Base-by-base conservation (phyloP, 2,797 vertebrate genomes). In the Mycteria americana region DNA sequence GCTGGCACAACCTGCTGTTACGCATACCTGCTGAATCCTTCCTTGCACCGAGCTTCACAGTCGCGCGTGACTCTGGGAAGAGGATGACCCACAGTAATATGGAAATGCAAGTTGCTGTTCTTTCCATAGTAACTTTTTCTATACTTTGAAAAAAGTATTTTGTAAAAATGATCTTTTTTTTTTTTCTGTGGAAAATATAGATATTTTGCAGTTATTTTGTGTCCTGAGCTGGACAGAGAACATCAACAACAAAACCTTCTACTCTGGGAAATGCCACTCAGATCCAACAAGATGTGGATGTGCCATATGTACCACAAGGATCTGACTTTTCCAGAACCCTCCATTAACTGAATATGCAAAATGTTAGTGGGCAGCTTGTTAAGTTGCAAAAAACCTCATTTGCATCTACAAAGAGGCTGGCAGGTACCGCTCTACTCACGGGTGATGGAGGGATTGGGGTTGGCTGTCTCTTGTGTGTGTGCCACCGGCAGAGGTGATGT, bases 1-100 rank as follows among this genome's bases (percentile, higher is more conserved):
- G 18, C 33, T 45, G 59, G n/a, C 30, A 10, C 25, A n/a, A 3
- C 8, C 77, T 4, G 48, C 56, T 16, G 11, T 11, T 17, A 6
- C 62, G 13, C 3, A 0, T 3, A 6, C 48, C 48, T 33, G 33
- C 27, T 5, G 43, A 13, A 4, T 13, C 56, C 41, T 12, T 11
- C 14, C 1, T 3, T 7, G 12, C 4, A 10, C 37, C 3, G 2
- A 1, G 7, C 37, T 12, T 9, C 57, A 6, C 13, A 0, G 3
- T 3, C 4, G 19, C 7, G 39, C 21, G 3, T 13, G 31, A 2
- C 35, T 27, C 11, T 9, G 13, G n/a, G 63, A 33, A 28, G 23
- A 14, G 25, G 25, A 5, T 10, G 22, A 37, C n/a, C 35, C 39
- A 8, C 4, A 16, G 23, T 7, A 5, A 11, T 3, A 11, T 3